Conservation (phyloP, 1,140 invertebrate species). For the Hyphantria cunea region DNA sequence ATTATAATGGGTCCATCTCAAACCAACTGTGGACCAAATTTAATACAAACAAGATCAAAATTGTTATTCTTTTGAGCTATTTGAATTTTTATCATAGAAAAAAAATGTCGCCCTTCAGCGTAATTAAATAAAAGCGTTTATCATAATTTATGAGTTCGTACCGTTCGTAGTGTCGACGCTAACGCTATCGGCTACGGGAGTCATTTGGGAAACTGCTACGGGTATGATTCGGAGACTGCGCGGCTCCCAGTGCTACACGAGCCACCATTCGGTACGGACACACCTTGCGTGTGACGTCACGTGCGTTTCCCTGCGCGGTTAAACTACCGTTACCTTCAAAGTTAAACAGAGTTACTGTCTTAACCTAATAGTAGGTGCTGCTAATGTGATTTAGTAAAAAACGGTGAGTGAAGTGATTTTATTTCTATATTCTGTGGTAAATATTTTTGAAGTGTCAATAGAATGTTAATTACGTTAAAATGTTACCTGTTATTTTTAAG, state of each 20-base stretch:
- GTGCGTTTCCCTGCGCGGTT: constrained; percentile 31
- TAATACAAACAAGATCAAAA: constrained; percentile 28
- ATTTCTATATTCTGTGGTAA: constrained; percentile 27
- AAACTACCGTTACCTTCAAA: constrained; percentile 33
- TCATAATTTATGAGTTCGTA: constrained; percentile 44
- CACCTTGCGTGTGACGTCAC: constrained; percentile 30
- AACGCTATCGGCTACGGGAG: constrained; percentile 38
- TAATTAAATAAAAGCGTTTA: constrained; percentile 49
- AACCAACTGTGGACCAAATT: constrained; percentile 13
- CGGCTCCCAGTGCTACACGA: constrained; percentile 51
- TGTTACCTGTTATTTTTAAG: constrained; percentile 17
- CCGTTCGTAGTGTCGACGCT: constrained; percentile 32
- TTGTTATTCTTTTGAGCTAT: constrained; percentile 17
- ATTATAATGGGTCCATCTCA: not conserved
- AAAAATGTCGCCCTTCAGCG: constrained; percentile 24
- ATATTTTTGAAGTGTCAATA: constrained; percentile 22
- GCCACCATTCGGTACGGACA: constrained; percentile 35
- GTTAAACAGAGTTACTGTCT: constrained; percentile 33
- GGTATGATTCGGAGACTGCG: constrained; percentile 60
- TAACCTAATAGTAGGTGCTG: constrained; percentile 35
- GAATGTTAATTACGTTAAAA: constrained; percentile 11
- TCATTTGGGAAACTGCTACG: constrained; percentile 44
- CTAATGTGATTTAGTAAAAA: constrained; percentile 59
- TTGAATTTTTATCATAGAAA: constrained; percentile 7
- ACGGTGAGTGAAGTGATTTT: constrained; percentile 54